phyloP scores from a whole-genome alignment of 2,797 vertebrate species.

The Sebastes reedi region DNA sequence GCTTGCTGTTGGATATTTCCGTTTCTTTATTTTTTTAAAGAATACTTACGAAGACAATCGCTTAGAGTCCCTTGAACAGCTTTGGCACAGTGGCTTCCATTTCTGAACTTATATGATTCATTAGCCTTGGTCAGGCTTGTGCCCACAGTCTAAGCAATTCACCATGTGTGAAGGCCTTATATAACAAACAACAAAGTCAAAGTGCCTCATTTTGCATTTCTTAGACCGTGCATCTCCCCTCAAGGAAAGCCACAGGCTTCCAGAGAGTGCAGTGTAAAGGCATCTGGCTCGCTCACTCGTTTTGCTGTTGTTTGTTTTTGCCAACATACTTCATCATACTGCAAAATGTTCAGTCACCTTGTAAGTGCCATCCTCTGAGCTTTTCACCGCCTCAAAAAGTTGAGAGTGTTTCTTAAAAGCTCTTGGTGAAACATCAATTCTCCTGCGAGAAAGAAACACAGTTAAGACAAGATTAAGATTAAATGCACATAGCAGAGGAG shows the following conservation, averaged over 20 bases:
- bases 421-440: conserved; percentile 99
- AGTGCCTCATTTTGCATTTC: conserved; percentile 89
- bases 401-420: conserved; percentile 99
- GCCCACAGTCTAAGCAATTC: conserved; percentile 97
- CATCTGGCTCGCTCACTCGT: conserved; percentile 73
- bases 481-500: neutral
- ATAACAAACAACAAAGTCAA: conserved; percentile 97
- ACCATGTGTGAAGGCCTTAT: conserved; percentile 91
- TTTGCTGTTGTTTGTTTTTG: conserved; percentile 73
- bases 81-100: conserved; percentile 93
- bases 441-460: conserved; percentile 81
- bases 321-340: conserved; percentile 92
- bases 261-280: conserved; percentile 92
- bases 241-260: conserved; percentile 95
- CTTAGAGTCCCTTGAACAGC: conserved; percentile 96
- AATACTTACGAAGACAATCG: conserved; percentile 98
- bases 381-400: conserved; percentile 96
- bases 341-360: conserved; percentile 96
- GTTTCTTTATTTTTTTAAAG: conserved; percentile 80
- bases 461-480: conserved; percentile 6
- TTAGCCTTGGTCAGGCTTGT: conserved; percentile 94
- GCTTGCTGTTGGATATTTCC: conserved; percentile 61
- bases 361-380: conserved; percentile 92
- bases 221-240: conserved; percentile 94
- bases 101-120: conserved; percentile 92